Conservation (phyloP, 2,113 vertebrate species). For the Sceloporus undulatus region DNA sequence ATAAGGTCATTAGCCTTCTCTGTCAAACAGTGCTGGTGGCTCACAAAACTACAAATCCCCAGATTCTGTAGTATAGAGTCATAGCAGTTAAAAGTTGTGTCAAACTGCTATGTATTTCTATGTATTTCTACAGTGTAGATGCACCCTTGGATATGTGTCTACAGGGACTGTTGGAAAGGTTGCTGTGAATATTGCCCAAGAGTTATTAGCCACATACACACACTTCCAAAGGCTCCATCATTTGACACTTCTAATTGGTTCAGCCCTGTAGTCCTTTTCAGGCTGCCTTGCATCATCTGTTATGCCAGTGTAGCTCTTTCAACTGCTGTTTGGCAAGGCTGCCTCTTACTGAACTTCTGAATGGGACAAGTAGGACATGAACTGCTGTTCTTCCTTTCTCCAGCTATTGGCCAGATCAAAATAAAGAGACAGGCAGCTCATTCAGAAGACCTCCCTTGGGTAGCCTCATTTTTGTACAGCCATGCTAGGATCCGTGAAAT, state of each 20-base stretch:
- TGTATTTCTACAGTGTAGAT: too few relatives aligned
- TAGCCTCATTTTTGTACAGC: not conserved
- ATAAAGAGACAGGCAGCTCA: not conserved
- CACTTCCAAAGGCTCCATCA: not conserved
- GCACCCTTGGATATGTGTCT: not conserved
- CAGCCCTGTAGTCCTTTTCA: not conserved
- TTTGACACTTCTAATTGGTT: not conserved
- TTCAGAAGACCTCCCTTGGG: constrained; percentile 11
- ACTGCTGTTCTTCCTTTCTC: not conserved
- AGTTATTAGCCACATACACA: constrained; percentile 2
- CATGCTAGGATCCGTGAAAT: not conserved
- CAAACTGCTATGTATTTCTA: not conserved
- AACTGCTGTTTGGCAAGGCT: not conserved
- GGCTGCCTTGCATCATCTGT: constrained; percentile 11
- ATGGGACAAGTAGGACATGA: not conserved
- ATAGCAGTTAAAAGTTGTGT: not conserved
- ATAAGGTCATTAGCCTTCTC: too few relatives aligned
- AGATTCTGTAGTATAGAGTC: too few relatives aligned
- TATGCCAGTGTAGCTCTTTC: not conserved
- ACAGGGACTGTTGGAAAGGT: not conserved
- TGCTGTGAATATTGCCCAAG: constrained; percentile 11
- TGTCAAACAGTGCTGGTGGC: too few relatives aligned
- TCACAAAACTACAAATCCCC: too few relatives aligned
- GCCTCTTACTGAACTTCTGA: not conserved
- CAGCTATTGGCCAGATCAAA: constrained; percentile 21